Conservation (phyloP, 2,113 vertebrate genomes). For the Calidris pygmaea region DNA sequence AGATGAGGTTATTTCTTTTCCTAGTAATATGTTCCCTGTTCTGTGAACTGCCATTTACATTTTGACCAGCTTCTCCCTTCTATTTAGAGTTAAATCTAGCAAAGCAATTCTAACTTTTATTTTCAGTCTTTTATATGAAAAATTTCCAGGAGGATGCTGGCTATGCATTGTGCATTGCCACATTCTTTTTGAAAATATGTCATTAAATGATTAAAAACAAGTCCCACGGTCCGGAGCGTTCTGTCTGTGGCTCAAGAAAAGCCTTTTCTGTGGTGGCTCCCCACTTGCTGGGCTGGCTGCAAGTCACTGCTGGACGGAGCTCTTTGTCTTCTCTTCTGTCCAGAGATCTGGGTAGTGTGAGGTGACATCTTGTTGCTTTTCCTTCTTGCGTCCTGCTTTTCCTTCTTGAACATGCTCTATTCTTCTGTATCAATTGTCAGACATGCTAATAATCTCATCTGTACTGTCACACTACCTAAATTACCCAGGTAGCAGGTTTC, state of each 20-base stretch:
- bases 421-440: neutral
- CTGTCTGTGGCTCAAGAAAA: neutral
- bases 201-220: neutral
- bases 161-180: neutral
- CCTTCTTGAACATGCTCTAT: neutral
- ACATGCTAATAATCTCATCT: neutral
- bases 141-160: neutral
- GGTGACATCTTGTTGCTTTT: neutral
- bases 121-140: neutral
- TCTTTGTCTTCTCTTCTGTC: neutral
- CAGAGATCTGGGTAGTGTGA: neutral
- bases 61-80: neutral
- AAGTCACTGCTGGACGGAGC: neutral
- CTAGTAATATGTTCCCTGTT: neutral
- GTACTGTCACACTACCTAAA: neutral
- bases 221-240: neutral
- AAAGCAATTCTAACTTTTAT: neutral
- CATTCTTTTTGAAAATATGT: neutral
- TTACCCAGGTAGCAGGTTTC: neutral
- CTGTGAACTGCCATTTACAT: neutral
- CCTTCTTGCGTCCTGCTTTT: neutral
- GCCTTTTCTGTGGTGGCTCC: neutral
- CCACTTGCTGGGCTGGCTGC: neutral
- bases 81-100: neutral
- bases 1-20: neutral